Evolutionary conservation across 2,797 vertebrate species (phyloP), one percentile per base, ranked within the genome.

Genomic region (Sebastes trivittatus): DNA sequence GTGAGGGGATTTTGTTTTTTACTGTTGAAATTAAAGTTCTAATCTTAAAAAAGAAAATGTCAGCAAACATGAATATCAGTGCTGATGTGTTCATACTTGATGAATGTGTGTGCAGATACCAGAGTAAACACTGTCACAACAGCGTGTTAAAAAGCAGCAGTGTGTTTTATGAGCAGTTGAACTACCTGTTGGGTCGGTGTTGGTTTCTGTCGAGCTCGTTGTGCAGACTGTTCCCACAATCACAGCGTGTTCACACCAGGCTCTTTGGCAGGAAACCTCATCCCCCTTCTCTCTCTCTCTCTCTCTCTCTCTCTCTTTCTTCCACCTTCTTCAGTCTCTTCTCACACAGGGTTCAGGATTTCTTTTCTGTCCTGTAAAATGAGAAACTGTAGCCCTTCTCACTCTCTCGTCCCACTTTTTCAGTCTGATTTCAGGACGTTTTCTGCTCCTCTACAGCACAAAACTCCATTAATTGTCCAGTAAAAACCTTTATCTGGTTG

Each of bases 151-250:
- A 77, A 52, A 32, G 71, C 81, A 58, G 78, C 62, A 3, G 55
- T 30, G 73, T 77, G 78, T 78, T 76, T 85, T 49, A 73, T 36
- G 62, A 83, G 77, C 32, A 11, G 61, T 27, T 74, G 77, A 68
- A 70, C 61, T 84, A 90, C 91, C 91, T 92, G 89, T 86, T 78
- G 78, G 86, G 66, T 61, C 2, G 7, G 78, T 80, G 84, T 78
- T 52, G 76, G 82, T 86, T 90, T 90, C 87, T 80, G 84, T 78
- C 13, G 25, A 87, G 67, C 81, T 67, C 0, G 59, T 75, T 76
- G 29, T 72, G 70, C 78, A 72, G 73, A 23, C 46, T 5, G 54
- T 87, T 92, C 88, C 75, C 87, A 91, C 75, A 69, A 67, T 80
- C 70, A 1, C 23, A 67, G 72, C 1, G 30, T 69, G 81, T 82